phyloP scores from a whole-genome alignment of 2,113 vertebrate genomes.

The Elachura formosa region DNA sequence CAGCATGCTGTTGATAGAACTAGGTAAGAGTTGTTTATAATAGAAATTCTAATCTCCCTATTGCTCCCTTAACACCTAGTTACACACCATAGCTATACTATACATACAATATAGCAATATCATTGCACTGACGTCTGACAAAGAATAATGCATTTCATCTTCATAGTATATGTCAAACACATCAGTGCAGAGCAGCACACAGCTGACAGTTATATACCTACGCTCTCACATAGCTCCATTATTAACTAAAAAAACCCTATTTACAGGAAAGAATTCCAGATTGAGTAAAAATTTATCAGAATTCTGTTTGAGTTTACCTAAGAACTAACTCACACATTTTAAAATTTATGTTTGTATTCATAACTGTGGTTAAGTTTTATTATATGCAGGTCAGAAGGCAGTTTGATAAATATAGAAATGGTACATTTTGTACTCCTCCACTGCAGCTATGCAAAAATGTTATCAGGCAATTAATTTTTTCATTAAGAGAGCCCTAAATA shows the following conservation, averaged over 20 bases:
- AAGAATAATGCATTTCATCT: background rate
- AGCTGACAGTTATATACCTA: background rate
- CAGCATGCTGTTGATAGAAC: background rate
- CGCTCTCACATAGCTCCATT: accelerated
- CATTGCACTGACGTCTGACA: background rate
- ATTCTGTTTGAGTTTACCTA: background rate
- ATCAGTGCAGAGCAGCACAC: background rate
- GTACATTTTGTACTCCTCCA: background rate
- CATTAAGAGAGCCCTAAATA: conserved; percentile 26
- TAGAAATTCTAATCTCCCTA: background rate
- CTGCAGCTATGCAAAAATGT: background rate
- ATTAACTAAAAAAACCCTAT: background rate
- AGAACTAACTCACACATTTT: background rate
- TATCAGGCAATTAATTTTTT: conserved; percentile 63
- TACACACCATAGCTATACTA: background rate
- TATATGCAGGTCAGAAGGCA: background rate
- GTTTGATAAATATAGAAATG: conserved; percentile 2
- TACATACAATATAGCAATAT: background rate
- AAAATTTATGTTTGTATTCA: background rate
- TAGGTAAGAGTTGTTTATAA: background rate
- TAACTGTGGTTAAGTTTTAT: background rate
- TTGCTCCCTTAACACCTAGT: background rate
- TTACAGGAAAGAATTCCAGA: background rate
- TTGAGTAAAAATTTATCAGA: background rate
- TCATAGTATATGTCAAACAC: background rate